Evolutionary conservation across 2,113 vertebrate genomes (phyloP).

Genomic region (Eudorcas thomsonii): DNA sequence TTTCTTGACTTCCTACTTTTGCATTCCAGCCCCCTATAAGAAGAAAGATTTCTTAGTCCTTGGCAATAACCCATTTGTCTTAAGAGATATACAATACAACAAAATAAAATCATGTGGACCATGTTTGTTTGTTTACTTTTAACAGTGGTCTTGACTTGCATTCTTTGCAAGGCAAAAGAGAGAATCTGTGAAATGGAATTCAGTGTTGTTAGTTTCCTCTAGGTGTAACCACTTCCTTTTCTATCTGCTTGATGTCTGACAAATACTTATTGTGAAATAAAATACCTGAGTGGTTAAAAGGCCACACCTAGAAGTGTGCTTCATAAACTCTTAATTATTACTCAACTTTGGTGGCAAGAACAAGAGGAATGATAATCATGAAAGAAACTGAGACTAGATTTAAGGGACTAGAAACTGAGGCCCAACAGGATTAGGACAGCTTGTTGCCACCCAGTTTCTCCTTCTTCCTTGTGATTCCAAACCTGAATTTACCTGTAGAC

Average conservation of each 20-base stretch:
- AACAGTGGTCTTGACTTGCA: conserved; percentile 60
- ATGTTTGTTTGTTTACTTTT: conserved; percentile 3
- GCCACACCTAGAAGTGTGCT: neutral
- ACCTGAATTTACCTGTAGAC: neutral
- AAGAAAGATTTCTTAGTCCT: conserved; percentile 65
- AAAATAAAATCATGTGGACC: conserved; percentile 57
- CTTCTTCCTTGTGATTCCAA: neutral
- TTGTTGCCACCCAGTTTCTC: neutral
- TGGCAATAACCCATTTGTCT: conserved; percentile 68
- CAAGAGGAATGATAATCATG: neutral
- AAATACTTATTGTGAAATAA: conserved; percentile 28
- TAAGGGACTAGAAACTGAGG: too few relatives aligned
- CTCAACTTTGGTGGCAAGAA: neutral
- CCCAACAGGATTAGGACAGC: neutral
- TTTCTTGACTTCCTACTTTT: neutral
- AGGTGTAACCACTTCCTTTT: conserved; percentile 36
- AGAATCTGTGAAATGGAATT: conserved; percentile 46
- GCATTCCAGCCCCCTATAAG: too few relatives aligned
- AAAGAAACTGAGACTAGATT: too few relatives aligned
- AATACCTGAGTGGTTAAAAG: neutral
- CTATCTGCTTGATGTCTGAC: neutral
- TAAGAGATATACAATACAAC: conserved; percentile 60
- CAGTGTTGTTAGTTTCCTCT: conserved; percentile 17
- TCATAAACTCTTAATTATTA: neutral
- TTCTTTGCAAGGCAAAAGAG: conserved; percentile 34